Conservation (phyloP, 2,797 vertebrate genomes). For the Neomorphus geoffroyi region DNA sequence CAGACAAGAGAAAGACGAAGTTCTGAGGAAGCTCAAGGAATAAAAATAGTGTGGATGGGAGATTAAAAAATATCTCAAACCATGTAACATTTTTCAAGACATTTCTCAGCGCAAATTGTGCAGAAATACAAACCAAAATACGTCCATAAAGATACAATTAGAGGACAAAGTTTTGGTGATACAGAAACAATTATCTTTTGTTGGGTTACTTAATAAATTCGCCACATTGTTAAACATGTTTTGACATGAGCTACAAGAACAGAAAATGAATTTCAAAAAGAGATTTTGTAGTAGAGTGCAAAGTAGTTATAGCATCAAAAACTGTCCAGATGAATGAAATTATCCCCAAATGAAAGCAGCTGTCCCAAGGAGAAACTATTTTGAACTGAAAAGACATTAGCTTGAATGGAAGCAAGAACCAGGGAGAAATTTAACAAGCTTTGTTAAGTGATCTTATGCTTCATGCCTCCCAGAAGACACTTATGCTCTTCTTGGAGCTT, state of each 20-base stretch:
- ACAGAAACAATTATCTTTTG: neutral
- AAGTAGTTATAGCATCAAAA: neutral
- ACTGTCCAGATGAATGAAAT: neutral
- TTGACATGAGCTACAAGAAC: neutral
- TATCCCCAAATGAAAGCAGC: neutral
- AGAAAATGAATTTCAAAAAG: neutral
- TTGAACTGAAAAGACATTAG: neutral
- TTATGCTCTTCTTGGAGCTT: rapidly evolving
- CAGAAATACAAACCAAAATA: conserved; percentile 2
- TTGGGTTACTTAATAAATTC: neutral
- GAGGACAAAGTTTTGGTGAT: neutral
- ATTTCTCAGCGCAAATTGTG: neutral
- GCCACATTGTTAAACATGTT: neutral
- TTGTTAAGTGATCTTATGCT: neutral
- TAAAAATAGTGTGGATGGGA: neutral
- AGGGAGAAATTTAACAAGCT: neutral
- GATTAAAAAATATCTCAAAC: too few species aligned
- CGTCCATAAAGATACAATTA: neutral
- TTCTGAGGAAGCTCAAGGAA: neutral
- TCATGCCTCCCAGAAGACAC: neutral
- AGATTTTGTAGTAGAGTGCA: neutral
- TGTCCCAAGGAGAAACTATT: neutral
- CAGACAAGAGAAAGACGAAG: neutral
- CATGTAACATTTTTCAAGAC: neutral
- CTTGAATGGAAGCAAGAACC: neutral